A percentile compares a stretch with the other conserved stretches of the same genome.
phyloP scores from a whole-genome alignment of 1,140 invertebrate genomes.

The Apis dorsata region DNA sequence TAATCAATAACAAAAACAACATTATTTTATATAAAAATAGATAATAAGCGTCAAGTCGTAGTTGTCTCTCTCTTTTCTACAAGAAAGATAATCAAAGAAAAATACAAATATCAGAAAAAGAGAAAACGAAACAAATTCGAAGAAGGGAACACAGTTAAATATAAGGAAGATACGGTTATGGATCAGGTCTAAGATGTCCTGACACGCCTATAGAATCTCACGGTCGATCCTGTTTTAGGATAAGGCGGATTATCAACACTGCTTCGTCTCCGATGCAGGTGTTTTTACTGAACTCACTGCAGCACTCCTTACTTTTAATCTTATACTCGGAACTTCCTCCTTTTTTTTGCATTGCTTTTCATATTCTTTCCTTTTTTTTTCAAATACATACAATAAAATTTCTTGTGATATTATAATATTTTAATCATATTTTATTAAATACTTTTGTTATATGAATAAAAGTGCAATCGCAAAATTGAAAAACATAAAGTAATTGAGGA shows the following conservation, averaged over 20 bases:
- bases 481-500: too few relatives aligned
- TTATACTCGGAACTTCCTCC: background rate
- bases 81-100: too few relatives aligned
- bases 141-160: background rate
- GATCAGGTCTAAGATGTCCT: background rate
- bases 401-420: too few relatives aligned
- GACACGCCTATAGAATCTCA: slow-evolving; percentile 35
- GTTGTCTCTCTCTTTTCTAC: too few relatives aligned
- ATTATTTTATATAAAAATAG: too few relatives aligned
- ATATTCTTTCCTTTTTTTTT: background rate
- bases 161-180: slow-evolving; percentile 1
- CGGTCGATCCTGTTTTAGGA: slow-evolving; percentile 45
- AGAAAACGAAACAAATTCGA: background rate
- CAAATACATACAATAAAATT: background rate
- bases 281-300: background rate
- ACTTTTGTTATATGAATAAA: too few relatives aligned
- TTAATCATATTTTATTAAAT: too few relatives aligned
- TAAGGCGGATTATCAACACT: slow-evolving; percentile 40
- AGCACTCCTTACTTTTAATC: background rate
- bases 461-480: too few relatives aligned
- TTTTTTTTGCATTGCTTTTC: background rate
- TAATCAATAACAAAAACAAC: too few relatives aligned
- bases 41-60: too few relatives aligned
- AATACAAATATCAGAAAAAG: too few relatives aligned
- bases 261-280: slow-evolving; percentile 31